Evolutionary conservation across 2,797 vertebrate species (phyloP), one percentile per base, ranked within the genome.

Genomic region (Sebastiscus albofasciatus): DNA sequence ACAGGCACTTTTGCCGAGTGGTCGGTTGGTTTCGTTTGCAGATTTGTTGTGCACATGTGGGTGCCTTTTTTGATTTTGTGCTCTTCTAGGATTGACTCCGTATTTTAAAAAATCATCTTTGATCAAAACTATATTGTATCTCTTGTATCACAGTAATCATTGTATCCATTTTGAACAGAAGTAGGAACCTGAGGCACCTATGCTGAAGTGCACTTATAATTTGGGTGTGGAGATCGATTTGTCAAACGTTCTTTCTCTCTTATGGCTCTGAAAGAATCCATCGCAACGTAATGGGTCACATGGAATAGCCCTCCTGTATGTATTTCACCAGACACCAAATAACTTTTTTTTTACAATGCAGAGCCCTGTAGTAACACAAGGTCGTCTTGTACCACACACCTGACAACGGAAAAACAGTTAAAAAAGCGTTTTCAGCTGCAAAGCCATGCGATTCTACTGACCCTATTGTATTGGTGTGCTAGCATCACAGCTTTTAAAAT

Each of bases 141-240:
- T 93, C 72, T 89, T 89, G 79, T 86, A 39, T 93, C 92, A 94
- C 91, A 94, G 93, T 88, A 87, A 84, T 84, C 42, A 24, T 75
- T 78, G 58, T 62, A 77, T 87, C 81, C 62, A 77, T 86, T 89
- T 80, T 80, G 31, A 89, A 90, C 75, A 83, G 86, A 90, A 83
- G 90, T 20, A 87, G 86, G 91, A 94, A 93, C 88, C 39, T 83
- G 92, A 97, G 96, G 97, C 96, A 97, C 96, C 95, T 88, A 86
- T 95, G 95, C 84, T 81, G 94, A 97, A 97, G 96, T 95, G 96
- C 96, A 97, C 96, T 97, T 97, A 90, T 97, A 90, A 91, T 89
- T 92, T 94, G 80, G 92, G 85, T 81, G 81, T 77, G 67, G 80
- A 90, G 81, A 89, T 78, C 81, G 88, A 94, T 94, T 94, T 88